Evolutionary conservation across 2,113 vertebrate species (phyloP).

Genomic region (Phrynocephalus versicolor): DNA sequence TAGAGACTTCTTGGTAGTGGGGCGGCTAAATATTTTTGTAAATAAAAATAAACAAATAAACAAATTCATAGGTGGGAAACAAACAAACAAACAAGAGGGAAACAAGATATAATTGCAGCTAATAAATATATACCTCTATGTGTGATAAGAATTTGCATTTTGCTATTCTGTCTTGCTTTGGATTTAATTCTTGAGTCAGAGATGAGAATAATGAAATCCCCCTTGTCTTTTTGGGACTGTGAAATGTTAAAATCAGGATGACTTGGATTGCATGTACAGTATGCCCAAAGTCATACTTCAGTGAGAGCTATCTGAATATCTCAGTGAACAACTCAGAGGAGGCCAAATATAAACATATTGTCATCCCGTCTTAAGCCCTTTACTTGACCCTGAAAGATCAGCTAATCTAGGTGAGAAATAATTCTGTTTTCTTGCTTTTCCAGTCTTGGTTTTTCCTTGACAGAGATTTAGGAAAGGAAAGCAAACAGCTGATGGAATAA

Average conservation of each 20-base stretch:
- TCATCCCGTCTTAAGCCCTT: slow-evolving; percentile 42
- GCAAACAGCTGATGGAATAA: slow-evolving; percentile 78
- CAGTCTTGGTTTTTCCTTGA: slow-evolving; percentile 64
- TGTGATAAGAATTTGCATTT: too few relatives aligned
- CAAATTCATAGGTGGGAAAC: too few relatives aligned
- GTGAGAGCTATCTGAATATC: background rate
- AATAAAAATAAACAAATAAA: too few relatives aligned
- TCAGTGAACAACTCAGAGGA: slow-evolving; percentile 53
- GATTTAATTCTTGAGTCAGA: background rate
- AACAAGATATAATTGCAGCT: too few relatives aligned
- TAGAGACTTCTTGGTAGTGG: too few relatives aligned
- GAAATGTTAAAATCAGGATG: background rate
- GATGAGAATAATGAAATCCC: background rate
- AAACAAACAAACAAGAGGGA: too few relatives aligned
- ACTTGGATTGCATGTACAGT: background rate
- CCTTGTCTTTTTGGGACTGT: too few relatives aligned
- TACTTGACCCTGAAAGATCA: slow-evolving; percentile 46
- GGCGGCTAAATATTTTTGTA: too few relatives aligned
- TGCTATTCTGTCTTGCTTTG: too few relatives aligned
- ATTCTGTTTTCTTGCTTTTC: slow-evolving; percentile 66
- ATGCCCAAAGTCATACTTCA: background rate
- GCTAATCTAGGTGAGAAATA: slow-evolving; percentile 57
- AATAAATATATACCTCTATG: too few relatives aligned
- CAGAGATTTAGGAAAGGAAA: slow-evolving; percentile 73
- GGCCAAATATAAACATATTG: slow-evolving; percentile 46